These are phyloP conservation scores for Porites divaricata DNA, from an alignment of 92 coral and sea anemone genomes.

Conservation along the genomic window DNA sequence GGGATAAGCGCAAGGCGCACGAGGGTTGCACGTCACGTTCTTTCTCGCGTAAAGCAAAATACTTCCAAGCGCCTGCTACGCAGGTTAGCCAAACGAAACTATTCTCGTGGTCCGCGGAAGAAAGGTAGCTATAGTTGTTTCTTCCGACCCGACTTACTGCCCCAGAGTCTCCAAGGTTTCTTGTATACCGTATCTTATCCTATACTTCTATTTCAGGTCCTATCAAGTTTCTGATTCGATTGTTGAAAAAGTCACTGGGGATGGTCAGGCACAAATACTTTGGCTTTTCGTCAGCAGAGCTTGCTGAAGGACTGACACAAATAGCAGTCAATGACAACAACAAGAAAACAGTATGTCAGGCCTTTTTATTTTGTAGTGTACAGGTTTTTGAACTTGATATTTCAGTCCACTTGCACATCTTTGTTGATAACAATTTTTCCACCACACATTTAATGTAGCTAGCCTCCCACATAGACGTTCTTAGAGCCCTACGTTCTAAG, in stretches of 20 bases:
- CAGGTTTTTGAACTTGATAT: background rate
- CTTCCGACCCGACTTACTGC: no score
- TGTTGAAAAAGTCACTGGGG: constrained; percentile 42
- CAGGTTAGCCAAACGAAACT: no score
- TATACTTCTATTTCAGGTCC: constrained; percentile 53
- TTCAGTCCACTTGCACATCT: background rate
- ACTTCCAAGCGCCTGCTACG: no score
- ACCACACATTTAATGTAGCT: no score
- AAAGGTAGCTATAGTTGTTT: no score
- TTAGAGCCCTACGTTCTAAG: no score
- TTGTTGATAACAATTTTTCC: no score
- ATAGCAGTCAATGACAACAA: constrained; percentile 79
- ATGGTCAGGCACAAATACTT: constrained; percentile 31
- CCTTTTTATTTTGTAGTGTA: background rate
- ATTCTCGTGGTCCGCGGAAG: no score
- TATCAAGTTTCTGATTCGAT: constrained; percentile 58
- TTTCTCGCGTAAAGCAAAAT: no score
- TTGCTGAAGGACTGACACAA: constrained; percentile 81
- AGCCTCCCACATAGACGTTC: no score
- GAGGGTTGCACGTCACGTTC: no score
- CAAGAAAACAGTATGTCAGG: constrained; percentile 68
- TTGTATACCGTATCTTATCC: background rate
- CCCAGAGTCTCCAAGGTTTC: background rate
- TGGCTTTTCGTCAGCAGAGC: constrained; percentile 67
- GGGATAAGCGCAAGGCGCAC: no score